phyloP scores from a whole-genome alignment of 2,113 vertebrate species.

The Rhegmatorhina hoffmannsi region DNA sequence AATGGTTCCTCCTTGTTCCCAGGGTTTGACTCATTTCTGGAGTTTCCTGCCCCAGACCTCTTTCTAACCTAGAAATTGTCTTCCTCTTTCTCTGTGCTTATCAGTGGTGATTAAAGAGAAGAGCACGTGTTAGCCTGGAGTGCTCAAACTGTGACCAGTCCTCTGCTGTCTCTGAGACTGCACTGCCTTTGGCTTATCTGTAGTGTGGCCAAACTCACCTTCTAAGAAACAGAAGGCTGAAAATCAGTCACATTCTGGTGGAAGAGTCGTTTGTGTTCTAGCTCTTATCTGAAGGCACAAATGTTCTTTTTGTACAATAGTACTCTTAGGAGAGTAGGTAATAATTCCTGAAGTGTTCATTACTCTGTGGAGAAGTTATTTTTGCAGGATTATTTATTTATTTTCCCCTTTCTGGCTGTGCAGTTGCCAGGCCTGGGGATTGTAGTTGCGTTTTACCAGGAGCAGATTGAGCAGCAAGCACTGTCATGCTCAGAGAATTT shows the following conservation, averaged over 20 bases:
- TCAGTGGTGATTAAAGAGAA: background rate
- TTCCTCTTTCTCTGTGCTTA: background rate
- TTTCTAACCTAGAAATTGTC: background rate
- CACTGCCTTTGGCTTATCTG: background rate
- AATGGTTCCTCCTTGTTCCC: background rate
- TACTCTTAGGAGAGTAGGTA: background rate
- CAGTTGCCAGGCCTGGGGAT: background rate
- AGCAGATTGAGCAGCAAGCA: background rate
- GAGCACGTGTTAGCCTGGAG: background rate
- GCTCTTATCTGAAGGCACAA: background rate
- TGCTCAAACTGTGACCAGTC: background rate
- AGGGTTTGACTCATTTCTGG: background rate
- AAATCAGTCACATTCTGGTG: background rate
- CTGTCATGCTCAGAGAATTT: background rate
- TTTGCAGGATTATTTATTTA: background rate
- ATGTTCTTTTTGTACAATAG: background rate
- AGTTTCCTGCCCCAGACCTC: rapidly evolving
- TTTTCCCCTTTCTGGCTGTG: background rate
- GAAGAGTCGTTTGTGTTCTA: background rate
- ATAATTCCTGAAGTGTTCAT: background rate
- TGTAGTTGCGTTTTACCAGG: background rate
- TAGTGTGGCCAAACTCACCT: background rate
- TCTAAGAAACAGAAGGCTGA: background rate
- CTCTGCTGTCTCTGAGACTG: background rate
- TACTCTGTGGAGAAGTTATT: background rate